These are phyloP conservation scores for Larimichthys polyactis DNA, from an alignment of 2,113 vertebrate species.

Conservation along the genomic window DNA sequence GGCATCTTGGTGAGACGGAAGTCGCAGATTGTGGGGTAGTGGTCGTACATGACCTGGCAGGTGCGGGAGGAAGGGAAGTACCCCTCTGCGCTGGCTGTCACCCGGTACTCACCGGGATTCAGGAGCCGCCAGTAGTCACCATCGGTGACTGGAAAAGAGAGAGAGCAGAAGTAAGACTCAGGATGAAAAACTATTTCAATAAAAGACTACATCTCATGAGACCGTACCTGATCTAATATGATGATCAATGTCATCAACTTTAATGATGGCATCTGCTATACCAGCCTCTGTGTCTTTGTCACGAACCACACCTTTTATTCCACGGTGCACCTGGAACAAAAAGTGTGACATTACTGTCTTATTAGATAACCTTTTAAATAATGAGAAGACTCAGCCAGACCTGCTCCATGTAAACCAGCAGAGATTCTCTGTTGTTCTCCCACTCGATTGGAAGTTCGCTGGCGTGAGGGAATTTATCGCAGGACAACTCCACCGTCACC, in stretches of 20 bases:
- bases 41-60: slow-evolving; percentile 92
- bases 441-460: slow-evolving; percentile 91
- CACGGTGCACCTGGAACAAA: slow-evolving; percentile 88
- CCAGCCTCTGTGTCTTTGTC: slow-evolving; percentile 90
- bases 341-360: neutral
- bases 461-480: slow-evolving; percentile 94
- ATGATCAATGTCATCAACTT: slow-evolving; percentile 91
- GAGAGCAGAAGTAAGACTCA: neutral
- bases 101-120: slow-evolving; percentile 93
- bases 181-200: neutral
- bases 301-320: slow-evolving; percentile 91
- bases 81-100: slow-evolving; percentile 87
- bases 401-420: slow-evolving; percentile 97
- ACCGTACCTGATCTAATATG: slow-evolving; percentile 90
- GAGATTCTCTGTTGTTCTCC: slow-evolving; percentile 93
- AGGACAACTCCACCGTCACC: slow-evolving; percentile 93
- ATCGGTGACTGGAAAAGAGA: slow-evolving; percentile 75
- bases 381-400: slow-evolving; percentile 63
- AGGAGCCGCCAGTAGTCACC: slow-evolving; percentile 96
- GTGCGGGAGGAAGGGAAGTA: slow-evolving; percentile 86
- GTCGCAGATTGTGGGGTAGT: slow-evolving; percentile 92
- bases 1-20: slow-evolving; percentile 89
- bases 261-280: slow-evolving; percentile 90
- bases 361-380: neutral
- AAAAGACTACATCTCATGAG: neutral